Evolutionary conservation across 2,797 vertebrate species (phyloP).

Genomic region (Epinephelus coioides): DNA sequence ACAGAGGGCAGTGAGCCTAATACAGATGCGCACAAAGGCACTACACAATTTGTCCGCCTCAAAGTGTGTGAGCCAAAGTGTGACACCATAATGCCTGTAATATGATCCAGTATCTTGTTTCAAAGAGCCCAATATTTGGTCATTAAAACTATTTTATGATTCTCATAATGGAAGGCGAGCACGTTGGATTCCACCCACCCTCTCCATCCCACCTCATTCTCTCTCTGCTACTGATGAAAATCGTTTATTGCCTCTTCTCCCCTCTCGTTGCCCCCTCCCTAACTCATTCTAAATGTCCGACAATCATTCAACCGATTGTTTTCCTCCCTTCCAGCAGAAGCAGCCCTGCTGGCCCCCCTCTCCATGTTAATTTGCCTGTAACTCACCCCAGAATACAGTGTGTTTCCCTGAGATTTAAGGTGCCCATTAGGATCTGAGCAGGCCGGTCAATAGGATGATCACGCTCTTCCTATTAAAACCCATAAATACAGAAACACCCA

Average conservation of each 20-base stretch:
- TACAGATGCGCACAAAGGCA: not conserved
- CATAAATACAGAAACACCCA: conserved; percentile 82
- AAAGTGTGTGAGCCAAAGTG: conserved; percentile 49
- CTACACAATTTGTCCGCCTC: conserved; percentile 29
- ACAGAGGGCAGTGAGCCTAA: not conserved
- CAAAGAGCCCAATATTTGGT: conserved; percentile 77
- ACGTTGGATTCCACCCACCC: conserved; percentile 56
- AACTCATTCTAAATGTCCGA: conserved; percentile 72
- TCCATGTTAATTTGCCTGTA: conserved; percentile 83
- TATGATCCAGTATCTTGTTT: conserved; percentile 75
- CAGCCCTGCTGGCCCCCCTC: conserved; percentile 49
- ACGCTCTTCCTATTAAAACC: conserved; percentile 82
- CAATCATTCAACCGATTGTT: conserved; percentile 79
- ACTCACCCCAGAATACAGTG: conserved; percentile 78
- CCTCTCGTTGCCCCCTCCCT: conserved; percentile 48
- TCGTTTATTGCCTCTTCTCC: conserved; percentile 75
- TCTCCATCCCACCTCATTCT: conserved; percentile 57
- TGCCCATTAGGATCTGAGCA: conserved; percentile 76
- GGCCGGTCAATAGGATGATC: conserved; percentile 83
- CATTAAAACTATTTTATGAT: conserved; percentile 77
- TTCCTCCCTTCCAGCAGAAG: conserved; percentile 60
- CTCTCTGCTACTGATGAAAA: conserved; percentile 68
- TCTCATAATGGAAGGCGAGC: conserved; percentile 71
- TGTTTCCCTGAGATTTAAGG: conserved; percentile 80
- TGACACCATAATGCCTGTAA: conserved; percentile 62